Conservation (phyloP, 1,140 invertebrate genomes). For the Bombus superbus region DNA sequence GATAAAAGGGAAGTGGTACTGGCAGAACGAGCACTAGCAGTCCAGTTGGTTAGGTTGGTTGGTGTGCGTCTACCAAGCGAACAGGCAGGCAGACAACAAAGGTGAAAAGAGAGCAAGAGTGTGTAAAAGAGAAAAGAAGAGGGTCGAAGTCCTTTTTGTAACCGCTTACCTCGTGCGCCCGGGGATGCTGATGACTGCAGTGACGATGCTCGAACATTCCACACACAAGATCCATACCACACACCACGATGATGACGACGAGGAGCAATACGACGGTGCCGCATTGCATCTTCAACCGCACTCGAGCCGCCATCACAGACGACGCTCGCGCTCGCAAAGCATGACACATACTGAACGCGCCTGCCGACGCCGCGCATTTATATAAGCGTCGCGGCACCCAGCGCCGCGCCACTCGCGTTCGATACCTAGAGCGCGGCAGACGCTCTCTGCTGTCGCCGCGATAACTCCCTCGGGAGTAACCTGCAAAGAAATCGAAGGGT, state of each 20-base stretch:
- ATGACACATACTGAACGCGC: constrained; percentile 78
- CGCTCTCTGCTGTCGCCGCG: constrained; percentile 53
- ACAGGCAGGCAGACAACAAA: constrained; percentile 22
- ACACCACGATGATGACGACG: constrained; percentile 75
- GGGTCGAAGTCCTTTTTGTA: not conserved
- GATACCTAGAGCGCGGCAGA: constrained; percentile 55
- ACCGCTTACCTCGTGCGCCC: constrained; percentile 82
- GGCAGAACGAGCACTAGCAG: not conserved
- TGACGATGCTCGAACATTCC: constrained; percentile 81
- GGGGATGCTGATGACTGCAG: constrained; percentile 83
- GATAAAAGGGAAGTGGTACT: not conserved
- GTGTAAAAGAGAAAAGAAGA: constrained; percentile 27
- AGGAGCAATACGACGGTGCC: constrained; percentile 73
- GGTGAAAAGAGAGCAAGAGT: constrained; percentile 16
- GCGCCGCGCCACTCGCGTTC: constrained; percentile 60
- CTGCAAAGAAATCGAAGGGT: constrained; percentile 57
- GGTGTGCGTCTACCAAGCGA: constrained; percentile 5
- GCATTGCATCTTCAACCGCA: constrained; percentile 81
- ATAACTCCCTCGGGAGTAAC: constrained; percentile 59
- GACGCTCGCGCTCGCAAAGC: constrained; percentile 70
- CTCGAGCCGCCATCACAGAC: constrained; percentile 79
- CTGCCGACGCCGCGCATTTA: constrained; percentile 72
- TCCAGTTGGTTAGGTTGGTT: constrained; percentile 1
- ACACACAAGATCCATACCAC: constrained; percentile 76
- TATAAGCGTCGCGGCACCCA: constrained; percentile 71